A percentile compares a stretch with the other conserved stretches of the same genome.
Evolutionary conservation across 2,888 invertebrate species (phyloP).

Genomic region (Strigamia crassipes): DNA sequence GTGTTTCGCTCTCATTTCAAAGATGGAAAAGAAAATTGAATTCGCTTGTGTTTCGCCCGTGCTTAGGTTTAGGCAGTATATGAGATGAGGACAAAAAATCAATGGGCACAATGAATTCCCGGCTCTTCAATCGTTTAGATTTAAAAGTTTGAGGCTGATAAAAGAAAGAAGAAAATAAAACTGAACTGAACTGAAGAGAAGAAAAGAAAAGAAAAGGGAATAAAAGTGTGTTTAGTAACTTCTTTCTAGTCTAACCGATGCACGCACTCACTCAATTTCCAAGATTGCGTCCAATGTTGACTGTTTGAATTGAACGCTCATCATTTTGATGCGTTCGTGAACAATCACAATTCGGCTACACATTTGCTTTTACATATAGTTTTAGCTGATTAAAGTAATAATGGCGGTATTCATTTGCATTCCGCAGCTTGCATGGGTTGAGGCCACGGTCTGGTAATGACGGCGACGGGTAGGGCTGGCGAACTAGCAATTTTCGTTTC

Average conservation of each 20-base stretch:
- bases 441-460: background rate
- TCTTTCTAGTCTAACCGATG: too few relatives aligned
- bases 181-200: too few relatives aligned
- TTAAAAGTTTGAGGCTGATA: background rate
- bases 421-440: background rate
- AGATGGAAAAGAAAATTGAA: conserved; percentile 37
- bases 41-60: conserved; percentile 25
- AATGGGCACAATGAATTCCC: conserved; percentile 30
- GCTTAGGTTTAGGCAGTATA: too few relatives aligned
- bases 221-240: too few relatives aligned
- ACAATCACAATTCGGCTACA: too few relatives aligned
- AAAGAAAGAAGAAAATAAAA: background rate
- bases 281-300: too few relatives aligned
- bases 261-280: too few relatives aligned
- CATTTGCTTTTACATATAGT: too few relatives aligned
- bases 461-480: background rate
- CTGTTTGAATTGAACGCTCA: too few relatives aligned
- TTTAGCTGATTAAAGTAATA: background rate
- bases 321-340: too few relatives aligned
- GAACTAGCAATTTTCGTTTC: conserved; percentile 26
- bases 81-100: conserved; percentile 7
- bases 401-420: background rate
- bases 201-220: too few relatives aligned
- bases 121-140: conserved; percentile 14
- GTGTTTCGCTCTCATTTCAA: conserved; percentile 17